Base-by-base conservation (phyloP, 2,113 vertebrate species). In the Campylomormyrus numenius region DNA sequence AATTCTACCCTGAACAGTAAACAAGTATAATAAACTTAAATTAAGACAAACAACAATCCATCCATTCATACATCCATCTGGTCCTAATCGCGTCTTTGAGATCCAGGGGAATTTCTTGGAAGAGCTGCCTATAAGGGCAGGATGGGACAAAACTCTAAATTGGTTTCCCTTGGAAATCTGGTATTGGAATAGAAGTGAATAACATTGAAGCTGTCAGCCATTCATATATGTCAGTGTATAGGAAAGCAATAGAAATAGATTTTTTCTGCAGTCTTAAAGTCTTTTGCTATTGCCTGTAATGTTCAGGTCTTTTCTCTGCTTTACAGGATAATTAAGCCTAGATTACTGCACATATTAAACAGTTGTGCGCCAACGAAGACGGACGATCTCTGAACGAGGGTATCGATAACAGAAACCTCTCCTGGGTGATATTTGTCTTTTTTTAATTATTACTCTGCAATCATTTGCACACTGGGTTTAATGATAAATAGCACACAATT, bases 371-470 rank as follows among this genome's bases (percentile, higher is more conserved):
- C 56, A 52, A 53, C 48, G 56, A 70, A 80, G 48, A 89, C 15
- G 10, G 70, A 89, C 21, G 35, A 83, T 53, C 74, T 49, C 49
- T 89, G 88, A 31, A 83, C 10, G 35, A 50, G 10, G 21, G 31
- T 89, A 42, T 53, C 49, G 42, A 77, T 45, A 83, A 83, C 66
- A 89, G 39, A 53, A 77, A 39, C 39, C n/a, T 83, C 88, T n/a
- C 49, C 21, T 49, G 85, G 24, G 50, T 31, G 31, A 49, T 39
- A 77, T 90, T 90, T 45, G 66, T 80, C 90, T 84, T 88, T 58
- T 52, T 70, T 42, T 88, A 88, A 89, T 80, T 52, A 89, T 83
- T 84, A 53, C 27, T 56, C 35, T 89, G 49, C 50, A 21, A 8
- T 45, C 24, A 42, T 53, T 48, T 24, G 5, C 74, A 66, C 27